Base-by-base conservation (phyloP, 2,113 vertebrate genomes). In the Chionis minor region DNA sequence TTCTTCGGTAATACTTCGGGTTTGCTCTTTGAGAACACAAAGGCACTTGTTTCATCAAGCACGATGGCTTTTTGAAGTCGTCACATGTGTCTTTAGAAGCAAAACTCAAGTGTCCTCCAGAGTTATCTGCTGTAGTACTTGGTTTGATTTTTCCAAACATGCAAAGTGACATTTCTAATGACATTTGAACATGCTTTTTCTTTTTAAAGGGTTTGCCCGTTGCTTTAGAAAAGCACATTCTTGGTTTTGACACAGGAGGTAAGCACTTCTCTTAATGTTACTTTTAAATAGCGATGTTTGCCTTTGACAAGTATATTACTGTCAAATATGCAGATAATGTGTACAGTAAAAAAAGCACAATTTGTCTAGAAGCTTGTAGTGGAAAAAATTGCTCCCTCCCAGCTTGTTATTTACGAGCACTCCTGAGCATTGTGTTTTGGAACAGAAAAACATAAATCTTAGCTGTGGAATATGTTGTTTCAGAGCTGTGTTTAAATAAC, bases 161-260 rank as follows among this genome's bases (percentile, higher is more conserved):
- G 15, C 7, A 20, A 45, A 40, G 30, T 55, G 44, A 20, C 21
- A 7, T 22, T 88, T 71, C 40, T 42, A 19, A 70, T 56, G 18
- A 20, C 6, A 35, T 62, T 45, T 65, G 10, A 47, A n/a, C 14
- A 2, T 73, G 49, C 17, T 51, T 85, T 91, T 91, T 93, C 63
- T 90, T 79, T 90, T 85, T 45, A 1, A 97, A 99, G 99, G 99
- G 99, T 54, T 92, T 99, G 85, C 99, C 99, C 30, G 99, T 99
- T 28, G 94, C 99, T 94, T 98, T 99, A 94, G 99, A 99, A 83
- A 99, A 99, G 93, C 99, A 99, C 95, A 97, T 98, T 72, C 98
- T 99, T 89, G 99, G 99, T 65, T 99, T 99, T 96, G 99, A 99
- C 97, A 99, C 99, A 3, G 99, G 99, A 98, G 99, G 99, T 99